Percentiles rank a stretch among this genome's conserved stretches.
phyloP scores from a whole-genome alignment of 2,113 vertebrate genomes.

The Rhinolophus ferrumequinum region DNA sequence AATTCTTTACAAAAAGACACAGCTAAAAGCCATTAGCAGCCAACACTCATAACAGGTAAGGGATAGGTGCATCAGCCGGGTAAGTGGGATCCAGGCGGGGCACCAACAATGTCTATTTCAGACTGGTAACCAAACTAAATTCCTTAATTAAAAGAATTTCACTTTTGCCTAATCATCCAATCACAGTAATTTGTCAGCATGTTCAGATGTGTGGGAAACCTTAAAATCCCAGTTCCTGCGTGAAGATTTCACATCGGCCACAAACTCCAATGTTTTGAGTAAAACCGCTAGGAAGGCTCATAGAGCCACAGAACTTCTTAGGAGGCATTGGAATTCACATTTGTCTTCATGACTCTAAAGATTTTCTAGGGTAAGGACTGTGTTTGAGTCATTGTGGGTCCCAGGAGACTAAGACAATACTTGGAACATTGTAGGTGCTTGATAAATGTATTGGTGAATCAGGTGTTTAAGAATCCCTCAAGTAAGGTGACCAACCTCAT shows the following conservation, averaged over 20 bases:
- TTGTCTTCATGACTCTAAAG: not conserved
- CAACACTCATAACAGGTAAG: not conserved
- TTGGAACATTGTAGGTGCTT: not conserved
- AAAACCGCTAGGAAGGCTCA: not conserved
- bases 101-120: not conserved
- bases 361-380: not conserved
- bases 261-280: not conserved
- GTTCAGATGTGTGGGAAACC: not conserved
- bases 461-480: not conserved
- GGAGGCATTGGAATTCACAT: not conserved
- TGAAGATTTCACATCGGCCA: not conserved
- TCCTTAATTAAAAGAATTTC: not conserved
- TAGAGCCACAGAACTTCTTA: not conserved
- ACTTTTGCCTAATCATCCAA: not conserved
- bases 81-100: not conserved
- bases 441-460: not conserved
- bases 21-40: not conserved
- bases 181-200: not conserved
- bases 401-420: not conserved
- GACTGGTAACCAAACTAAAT: not conserved
- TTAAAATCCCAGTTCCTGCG: not conserved
- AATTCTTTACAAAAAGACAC: not conserved
- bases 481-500: not conserved
- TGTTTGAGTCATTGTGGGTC: not conserved
- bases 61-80: not conserved